These are phyloP conservation scores for Tenebrosternarchus preto DNA, from an alignment of 2,113 vertebrate genomes.

Conservation along the genomic window DNA sequence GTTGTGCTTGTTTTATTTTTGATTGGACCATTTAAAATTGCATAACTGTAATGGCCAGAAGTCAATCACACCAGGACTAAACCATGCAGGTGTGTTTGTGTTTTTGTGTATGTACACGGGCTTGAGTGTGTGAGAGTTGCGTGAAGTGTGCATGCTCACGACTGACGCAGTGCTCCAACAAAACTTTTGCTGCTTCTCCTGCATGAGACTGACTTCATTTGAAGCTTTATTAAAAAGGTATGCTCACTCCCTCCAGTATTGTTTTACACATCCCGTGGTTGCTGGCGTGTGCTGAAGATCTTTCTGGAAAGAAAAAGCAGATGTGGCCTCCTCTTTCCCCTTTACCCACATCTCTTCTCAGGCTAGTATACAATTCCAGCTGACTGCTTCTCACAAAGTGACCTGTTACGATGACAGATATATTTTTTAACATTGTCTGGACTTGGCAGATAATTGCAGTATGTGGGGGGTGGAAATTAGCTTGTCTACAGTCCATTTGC, in stretches of 20 bases:
- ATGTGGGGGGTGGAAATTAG: slow-evolving; percentile 23
- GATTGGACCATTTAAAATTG: neutral
- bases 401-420: slow-evolving; percentile 54
- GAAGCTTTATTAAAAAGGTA: slow-evolving; percentile 62
- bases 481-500: slow-evolving; percentile 45
- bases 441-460: slow-evolving; percentile 43
- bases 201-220: slow-evolving; percentile 41
- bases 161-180: slow-evolving; percentile 29
- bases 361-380: slow-evolving; percentile 58
- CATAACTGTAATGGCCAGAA: neutral
- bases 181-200: slow-evolving; percentile 30
- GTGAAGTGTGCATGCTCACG: neutral
- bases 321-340: slow-evolving; percentile 57
- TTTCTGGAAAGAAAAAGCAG: slow-evolving; percentile 55
- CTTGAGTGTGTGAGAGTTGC: no score
- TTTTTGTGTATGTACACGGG: no score
- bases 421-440: slow-evolving; percentile 51
- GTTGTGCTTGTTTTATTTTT: neutral
- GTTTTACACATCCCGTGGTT: slow-evolving; percentile 53
- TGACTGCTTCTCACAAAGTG: slow-evolving; percentile 54
- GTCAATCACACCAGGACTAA: neutral
- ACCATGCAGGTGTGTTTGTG: neutral
- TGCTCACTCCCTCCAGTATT: slow-evolving; percentile 49
- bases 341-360: slow-evolving; percentile 55
- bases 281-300: slow-evolving; percentile 56